Evolutionary conservation across 2,113 vertebrate species (phyloP).

Genomic region (Xenopus borealis): DNA sequence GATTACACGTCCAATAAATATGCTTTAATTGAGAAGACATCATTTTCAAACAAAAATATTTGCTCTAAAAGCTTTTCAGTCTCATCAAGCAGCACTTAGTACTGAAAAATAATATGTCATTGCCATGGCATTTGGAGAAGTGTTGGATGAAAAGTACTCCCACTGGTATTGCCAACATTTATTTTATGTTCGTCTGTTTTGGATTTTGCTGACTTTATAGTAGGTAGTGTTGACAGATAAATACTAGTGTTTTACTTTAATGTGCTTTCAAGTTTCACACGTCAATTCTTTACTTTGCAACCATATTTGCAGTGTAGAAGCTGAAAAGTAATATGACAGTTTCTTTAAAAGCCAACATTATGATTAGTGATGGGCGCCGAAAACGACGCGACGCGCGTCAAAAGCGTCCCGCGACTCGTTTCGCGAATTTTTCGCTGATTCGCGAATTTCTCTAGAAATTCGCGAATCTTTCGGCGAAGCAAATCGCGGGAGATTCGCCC

Average conservation of each 20-base stretch:
- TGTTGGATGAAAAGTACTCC: conserved; percentile 48
- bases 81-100: conserved; percentile 34
- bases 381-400: too few species aligned
- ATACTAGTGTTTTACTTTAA: conserved; percentile 57
- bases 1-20: too few species aligned
- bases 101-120: conserved; percentile 51
- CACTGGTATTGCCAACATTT: conserved; percentile 48
- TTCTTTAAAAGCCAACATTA: conserved; percentile 21
- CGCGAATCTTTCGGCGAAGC: too few species aligned
- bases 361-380: too few species aligned
- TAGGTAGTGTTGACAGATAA: conserved; percentile 57
- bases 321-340: conserved; percentile 10
- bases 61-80: conserved; percentile 45
- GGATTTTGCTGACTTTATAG: conserved; percentile 60
- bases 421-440: too few species aligned
- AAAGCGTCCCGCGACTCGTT: too few species aligned
- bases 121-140: conserved; percentile 44
- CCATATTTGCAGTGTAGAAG: conserved; percentile 15
- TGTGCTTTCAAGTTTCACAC: conserved; percentile 49
- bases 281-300: neutral
- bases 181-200: conserved; percentile 55
- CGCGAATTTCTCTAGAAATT: too few species aligned
- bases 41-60: conserved; percentile 40
- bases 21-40: neutral
- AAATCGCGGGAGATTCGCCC: too few species aligned